Evolutionary conservation across 2,797 vertebrate species (phyloP).

Genomic region (Lerista edwardsae): DNA sequence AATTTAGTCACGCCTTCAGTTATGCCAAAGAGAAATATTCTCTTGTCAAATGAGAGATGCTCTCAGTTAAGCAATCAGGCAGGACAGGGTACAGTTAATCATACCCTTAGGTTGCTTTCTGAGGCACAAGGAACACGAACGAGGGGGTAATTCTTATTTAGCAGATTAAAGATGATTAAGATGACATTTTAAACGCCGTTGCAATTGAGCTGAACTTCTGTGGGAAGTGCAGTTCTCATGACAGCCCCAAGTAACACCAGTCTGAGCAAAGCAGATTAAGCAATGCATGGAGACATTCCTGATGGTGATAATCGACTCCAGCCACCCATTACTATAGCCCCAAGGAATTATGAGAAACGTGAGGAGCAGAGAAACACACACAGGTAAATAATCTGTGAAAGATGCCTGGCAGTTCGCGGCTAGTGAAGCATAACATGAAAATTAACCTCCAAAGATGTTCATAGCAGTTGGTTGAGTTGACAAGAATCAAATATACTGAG

Average conservation of each 20-base stretch:
- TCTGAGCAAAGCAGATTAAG: neutral
- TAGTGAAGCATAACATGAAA: neutral
- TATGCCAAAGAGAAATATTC: constrained; percentile 38
- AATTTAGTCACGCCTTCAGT: constrained; percentile 53
- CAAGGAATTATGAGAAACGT: neutral
- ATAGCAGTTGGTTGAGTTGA: neutral
- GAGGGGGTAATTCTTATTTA: constrained; percentile 32
- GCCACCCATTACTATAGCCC: constrained; percentile 15
- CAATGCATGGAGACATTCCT: constrained; percentile 20
- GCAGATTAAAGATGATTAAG: constrained; percentile 46
- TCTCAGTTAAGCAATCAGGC: constrained; percentile 59
- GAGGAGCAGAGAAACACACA: constrained; percentile 16
- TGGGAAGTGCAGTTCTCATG: constrained; percentile 34
- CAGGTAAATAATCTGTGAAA: neutral
- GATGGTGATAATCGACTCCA: constrained; percentile 46
- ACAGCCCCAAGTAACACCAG: constrained; percentile 51
- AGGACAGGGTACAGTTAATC: constrained; percentile 45
- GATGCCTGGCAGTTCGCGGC: neutral
- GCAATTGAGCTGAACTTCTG: constrained; percentile 38
- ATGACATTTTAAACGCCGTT: constrained; percentile 49
- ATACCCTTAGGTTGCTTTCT: constrained; percentile 41
- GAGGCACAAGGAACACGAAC: constrained; percentile 53
- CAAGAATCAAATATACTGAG: neutral
- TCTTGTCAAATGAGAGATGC: constrained; percentile 46
- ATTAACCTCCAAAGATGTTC: too few species aligned